Evolutionary conservation across 2,888 invertebrate species (phyloP).

Genomic region (Drosophila suboccidentalis): DNA sequence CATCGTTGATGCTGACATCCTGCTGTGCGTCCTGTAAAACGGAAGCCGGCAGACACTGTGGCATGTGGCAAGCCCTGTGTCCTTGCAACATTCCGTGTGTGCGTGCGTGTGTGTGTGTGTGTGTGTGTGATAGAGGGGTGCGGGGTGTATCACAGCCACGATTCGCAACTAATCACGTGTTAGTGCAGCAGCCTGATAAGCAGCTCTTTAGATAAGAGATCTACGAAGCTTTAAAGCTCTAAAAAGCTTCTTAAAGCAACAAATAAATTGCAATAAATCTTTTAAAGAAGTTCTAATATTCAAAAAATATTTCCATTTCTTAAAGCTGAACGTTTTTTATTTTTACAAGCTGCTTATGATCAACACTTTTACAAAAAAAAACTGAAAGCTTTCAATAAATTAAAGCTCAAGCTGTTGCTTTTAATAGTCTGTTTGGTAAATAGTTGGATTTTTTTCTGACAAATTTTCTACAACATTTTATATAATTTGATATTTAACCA

Average conservation of each 20-base stretch:
- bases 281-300: too few relatives aligned
- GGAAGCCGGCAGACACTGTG: conserved; percentile 9
- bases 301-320: too few relatives aligned
- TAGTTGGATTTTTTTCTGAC: too few relatives aligned
- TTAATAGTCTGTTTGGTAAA: too few relatives aligned
- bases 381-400: too few relatives aligned
- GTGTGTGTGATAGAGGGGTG: neutral
- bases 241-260: too few relatives aligned
- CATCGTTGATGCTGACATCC: conserved; percentile 52
- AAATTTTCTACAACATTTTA: too few relatives aligned
- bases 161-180: conserved; percentile 16
- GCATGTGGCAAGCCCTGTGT: conserved; percentile 7
- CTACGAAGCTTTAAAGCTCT: neutral
- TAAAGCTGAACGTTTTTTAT: too few relatives aligned
- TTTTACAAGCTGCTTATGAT: too few relatives aligned
- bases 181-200: neutral
- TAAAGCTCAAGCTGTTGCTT: neutral
- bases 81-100: neutral
- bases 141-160: neutral
- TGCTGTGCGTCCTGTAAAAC: conserved; percentile 20
- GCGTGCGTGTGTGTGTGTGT: neutral
- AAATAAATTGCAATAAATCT: too few relatives aligned
- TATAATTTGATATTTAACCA: too few relatives aligned
- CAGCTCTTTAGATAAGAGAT: neutral
- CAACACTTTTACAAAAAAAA: too few relatives aligned